Conservation (phyloP, 2,113 vertebrate species). For the Anhinga rufa region DNA sequence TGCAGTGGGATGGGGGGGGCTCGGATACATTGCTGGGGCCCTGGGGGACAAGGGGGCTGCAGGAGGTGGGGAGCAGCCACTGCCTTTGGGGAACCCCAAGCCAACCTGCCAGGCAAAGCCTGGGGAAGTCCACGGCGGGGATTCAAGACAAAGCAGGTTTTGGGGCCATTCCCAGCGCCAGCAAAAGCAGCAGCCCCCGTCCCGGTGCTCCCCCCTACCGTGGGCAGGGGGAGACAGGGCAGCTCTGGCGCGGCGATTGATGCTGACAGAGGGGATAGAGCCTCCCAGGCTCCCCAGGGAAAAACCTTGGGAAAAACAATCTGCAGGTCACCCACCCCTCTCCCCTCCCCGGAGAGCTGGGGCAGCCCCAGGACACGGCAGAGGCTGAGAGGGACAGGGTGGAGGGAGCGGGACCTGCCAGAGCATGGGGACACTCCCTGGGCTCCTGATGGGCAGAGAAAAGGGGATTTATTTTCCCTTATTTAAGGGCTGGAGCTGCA, state of each 20-base stretch:
- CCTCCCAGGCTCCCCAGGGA: neutral
- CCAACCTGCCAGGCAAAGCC: neutral
- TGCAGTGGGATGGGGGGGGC: neutral
- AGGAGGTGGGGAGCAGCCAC: neutral
- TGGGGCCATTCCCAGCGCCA: neutral
- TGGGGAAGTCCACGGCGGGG: neutral
- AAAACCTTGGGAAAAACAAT: neutral
- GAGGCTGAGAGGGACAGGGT: fast-evolving
- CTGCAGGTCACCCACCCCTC: neutral
- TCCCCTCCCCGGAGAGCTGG: neutral
- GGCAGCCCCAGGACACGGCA: neutral
- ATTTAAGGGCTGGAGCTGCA: neutral
- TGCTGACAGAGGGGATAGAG: neutral
- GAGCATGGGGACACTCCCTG: neutral
- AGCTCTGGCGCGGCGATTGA: fast-evolving
- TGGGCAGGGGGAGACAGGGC: neutral
- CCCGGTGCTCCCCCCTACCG: no score
- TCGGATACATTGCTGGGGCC: neutral
- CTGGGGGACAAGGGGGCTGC: neutral
- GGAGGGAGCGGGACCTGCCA: fast-evolving
- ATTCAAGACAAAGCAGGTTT: fast-evolving
- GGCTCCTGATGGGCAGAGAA: neutral
- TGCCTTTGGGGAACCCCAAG: neutral
- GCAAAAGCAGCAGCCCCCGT: neutral
- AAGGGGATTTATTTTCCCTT: neutral